Conservation (phyloP, 2,113 vertebrate species). For the Pandion haliaetus region DNA sequence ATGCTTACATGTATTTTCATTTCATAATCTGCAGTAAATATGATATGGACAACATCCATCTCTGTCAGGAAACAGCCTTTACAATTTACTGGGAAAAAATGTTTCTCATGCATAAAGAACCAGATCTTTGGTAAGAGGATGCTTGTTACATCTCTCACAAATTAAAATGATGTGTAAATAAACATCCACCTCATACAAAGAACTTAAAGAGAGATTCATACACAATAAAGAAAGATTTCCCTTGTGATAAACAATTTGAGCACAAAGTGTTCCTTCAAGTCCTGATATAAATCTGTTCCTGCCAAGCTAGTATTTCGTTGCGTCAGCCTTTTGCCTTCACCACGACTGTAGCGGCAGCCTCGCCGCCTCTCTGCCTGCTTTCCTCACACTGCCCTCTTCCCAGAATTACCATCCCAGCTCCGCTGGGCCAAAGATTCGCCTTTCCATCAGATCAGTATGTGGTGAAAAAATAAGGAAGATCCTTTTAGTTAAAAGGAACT, state of each 20-base stretch:
- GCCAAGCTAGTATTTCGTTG: background rate
- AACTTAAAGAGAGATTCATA: background rate
- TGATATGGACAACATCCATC: background rate
- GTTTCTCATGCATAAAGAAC: background rate
- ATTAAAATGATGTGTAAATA: background rate
- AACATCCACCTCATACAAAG: background rate
- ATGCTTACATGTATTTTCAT: background rate
- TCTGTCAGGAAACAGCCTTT: background rate
- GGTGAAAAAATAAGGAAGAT: background rate
- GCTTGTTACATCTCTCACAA: background rate
- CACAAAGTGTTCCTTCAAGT: constrained; percentile 55
- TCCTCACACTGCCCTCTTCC: background rate
- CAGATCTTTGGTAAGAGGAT: background rate
- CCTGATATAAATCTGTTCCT: constrained; percentile 24
- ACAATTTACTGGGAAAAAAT: background rate
- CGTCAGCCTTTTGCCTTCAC: background rate
- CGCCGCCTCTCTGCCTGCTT: background rate
- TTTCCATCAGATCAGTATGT: background rate
- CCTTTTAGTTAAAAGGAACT: background rate
- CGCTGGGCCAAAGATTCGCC: background rate
- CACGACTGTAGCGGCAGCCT: background rate
- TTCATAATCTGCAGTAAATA: background rate
- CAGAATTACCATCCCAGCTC: background rate
- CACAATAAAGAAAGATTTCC: background rate
- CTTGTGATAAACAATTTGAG: constrained; percentile 23